Evolutionary conservation across 1,140 invertebrate species (phyloP), one percentile per base, ranked within the genome.

Genomic region (Eumeta japonica): DNA sequence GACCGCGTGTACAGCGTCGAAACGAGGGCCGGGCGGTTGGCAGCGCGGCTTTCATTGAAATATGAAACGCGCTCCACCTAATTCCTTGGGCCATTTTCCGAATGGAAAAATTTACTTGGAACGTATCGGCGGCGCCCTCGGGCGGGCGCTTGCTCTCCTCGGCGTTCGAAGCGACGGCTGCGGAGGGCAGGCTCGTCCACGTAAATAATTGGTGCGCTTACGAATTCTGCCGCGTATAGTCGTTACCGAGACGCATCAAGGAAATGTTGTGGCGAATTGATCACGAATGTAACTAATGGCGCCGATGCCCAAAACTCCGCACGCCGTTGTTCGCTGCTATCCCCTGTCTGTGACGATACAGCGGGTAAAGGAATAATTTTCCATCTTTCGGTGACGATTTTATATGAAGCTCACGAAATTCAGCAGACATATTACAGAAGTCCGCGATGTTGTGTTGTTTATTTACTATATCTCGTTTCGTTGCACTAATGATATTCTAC

Each of bases 61-160:
- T 60, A 63, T 61, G 52, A 62, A 62, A 57, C 56, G 44, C 45
- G 29, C 43, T 41, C 37, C 56, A 52, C 48, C 48, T 62, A 59
- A 67, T 66, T 56, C 52, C 43, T 58, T 52, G 31, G 43, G 48
- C 56, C 51, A 60, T 66, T 63, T 62, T 55, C 52, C 51, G 51
- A 60, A 64, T 66, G 55, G 53, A 58, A 56, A 58, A 59, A 62
- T 56, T 67, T 58, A 67, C 62, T 67, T 58, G 58, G 50, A 43
- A 11, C 43, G 38, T 46, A 55, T 52, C 58, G 58, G n/a, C n/a
- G n/a, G n/a, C n/a, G n/a, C n/a, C n/a, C n/a, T n/a, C n/a, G n/a
- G n/a, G 43, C 54, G 48, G 55, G 55, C 61, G 60, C 66, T 71
- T 66, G 65, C 58, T 63, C 46, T 52, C 58, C 56, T 55, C 63